Base-by-base conservation (phyloP, 2,113 vertebrate species). In the Lycaon pictus region DNA sequence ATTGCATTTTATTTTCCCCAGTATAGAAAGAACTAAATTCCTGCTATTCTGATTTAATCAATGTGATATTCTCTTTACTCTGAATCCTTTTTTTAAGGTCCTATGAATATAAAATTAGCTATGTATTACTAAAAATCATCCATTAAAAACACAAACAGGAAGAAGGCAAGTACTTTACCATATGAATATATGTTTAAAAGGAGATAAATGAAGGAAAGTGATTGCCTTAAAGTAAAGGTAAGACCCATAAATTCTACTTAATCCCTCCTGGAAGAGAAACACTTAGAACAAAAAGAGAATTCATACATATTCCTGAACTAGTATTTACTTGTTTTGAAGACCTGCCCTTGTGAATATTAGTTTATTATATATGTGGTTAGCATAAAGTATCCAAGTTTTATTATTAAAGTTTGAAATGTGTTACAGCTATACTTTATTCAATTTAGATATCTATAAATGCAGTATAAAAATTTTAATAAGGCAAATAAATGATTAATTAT, bases 401-500 rank as follows among this genome's bases (percentile, higher is more conserved):
- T 35, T 71, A 35, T 71, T 63, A 79, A 96, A 80, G 12, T 62
- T 91, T 53, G 17, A 88, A 77, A 32, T 53, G 53, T 81, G 2
- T 89, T 85, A 7, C 1, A 79, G 51, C 3, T 67, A 60, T 5
- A 16, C 55, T 80, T 60, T 63, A 58, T 16, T 86, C 7, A 7
- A 82, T 69, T 85, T 53, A 91, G 20, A 4, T 3, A 20, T 77
- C 5, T 25, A 72, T 53, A 25, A 84, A 95, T 37, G 25, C 1
- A 85, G 35, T 48, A 53, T 15, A 67, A 96, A 88, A 27, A 56
- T 56, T 93, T 77, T 74, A 83, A 84, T 79, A 74, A 80, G 62
- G 19, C 71, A 9, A 80, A 91, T 79, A 86, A 29, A 13, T 60
- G 8, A 58, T 60, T 76, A 51, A 71, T 82, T 77, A 2, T 6